These are phyloP conservation scores for Gandaritis pyraliata DNA, from an alignment of 2,888 invertebrate species.

Conservation along the genomic window DNA sequence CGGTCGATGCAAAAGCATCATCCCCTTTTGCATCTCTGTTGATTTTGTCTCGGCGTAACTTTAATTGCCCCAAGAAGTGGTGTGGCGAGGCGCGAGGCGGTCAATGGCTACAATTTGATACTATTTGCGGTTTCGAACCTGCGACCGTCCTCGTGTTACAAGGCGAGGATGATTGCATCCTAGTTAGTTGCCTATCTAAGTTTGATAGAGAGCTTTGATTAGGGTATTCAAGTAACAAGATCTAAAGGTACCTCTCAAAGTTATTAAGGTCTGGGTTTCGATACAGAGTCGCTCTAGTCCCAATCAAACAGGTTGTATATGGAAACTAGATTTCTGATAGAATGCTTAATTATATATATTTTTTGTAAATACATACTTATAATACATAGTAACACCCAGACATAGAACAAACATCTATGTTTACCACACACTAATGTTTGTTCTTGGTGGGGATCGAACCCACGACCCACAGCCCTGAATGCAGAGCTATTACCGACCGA, in stretches of 20 bases:
- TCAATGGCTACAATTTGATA: constrained; percentile 72
- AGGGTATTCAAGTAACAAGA: constrained; percentile 28
- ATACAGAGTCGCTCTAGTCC: no score
- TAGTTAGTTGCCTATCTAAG: constrained; percentile 20
- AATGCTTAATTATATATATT: no score
- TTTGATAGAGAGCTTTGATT: constrained; percentile 26
- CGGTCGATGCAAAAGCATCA: constrained; percentile 1
- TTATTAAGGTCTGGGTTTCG: not conserved
- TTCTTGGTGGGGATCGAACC: no score
- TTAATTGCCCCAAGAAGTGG: constrained; percentile 70
- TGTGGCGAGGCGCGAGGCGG: constrained; percentile 44
- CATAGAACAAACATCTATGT: no score
- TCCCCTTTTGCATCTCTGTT: constrained; percentile 44
- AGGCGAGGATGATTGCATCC: constrained; percentile 52
- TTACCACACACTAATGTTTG: no score
- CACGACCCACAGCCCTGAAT: no score
- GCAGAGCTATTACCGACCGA: no score
- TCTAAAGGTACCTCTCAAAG: not conserved
- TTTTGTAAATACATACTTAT: no score
- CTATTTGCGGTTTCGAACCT: constrained; percentile 50
- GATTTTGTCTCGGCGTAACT: constrained; percentile 65
- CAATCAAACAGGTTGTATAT: no score
- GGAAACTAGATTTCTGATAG: no score
- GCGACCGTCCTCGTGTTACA: constrained; percentile 45
- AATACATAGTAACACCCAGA: no score